Percentiles rank a stretch among this genome's conserved stretches.
Evolutionary conservation across 1,140 invertebrate genomes (phyloP).

Genomic region (Ephestia elutella): DNA sequence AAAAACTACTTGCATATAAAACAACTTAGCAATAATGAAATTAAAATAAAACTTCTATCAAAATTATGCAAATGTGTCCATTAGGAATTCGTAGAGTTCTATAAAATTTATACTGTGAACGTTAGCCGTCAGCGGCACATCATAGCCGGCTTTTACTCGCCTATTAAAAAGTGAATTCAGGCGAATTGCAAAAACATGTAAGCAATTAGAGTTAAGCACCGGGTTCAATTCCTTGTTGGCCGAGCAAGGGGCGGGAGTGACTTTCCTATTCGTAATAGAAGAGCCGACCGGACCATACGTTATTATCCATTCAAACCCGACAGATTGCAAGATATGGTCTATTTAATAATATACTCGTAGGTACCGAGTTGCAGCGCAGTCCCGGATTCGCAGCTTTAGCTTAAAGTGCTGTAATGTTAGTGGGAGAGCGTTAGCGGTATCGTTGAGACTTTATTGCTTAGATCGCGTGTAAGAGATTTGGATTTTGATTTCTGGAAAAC

Average conservation of each 20-base stretch:
- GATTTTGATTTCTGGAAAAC: not conserved
- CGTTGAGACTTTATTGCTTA: not conserved
- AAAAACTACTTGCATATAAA: no score
- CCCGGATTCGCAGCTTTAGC: conserved; percentile 15
- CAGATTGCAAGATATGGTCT: conserved; percentile 48
- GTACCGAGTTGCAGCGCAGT: conserved; percentile 18
- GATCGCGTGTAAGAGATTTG: not conserved
- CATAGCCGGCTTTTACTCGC: conserved; percentile 1
- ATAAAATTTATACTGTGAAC: not conserved
- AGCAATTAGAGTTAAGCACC: conserved; percentile 42
- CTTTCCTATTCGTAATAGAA: conserved; percentile 33
- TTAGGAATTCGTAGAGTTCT: not conserved
- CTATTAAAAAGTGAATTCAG: conserved; percentile 27
- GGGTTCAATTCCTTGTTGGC: conserved; percentile 38
- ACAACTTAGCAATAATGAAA: no score
- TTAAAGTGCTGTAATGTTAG: conserved; percentile 1
- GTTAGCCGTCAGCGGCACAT: not conserved
- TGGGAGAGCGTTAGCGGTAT: not conserved
- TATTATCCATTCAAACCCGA: conserved; percentile 49
- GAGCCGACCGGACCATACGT: conserved; percentile 31
- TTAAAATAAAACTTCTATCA: no score
- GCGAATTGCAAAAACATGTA: conserved; percentile 33
- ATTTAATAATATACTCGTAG: conserved; percentile 52
- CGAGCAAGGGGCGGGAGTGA: conserved; percentile 31
- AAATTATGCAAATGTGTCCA: not conserved